Base-by-base conservation (phyloP, 2,113 vertebrate species). In the Oophaga pumilio region DNA sequence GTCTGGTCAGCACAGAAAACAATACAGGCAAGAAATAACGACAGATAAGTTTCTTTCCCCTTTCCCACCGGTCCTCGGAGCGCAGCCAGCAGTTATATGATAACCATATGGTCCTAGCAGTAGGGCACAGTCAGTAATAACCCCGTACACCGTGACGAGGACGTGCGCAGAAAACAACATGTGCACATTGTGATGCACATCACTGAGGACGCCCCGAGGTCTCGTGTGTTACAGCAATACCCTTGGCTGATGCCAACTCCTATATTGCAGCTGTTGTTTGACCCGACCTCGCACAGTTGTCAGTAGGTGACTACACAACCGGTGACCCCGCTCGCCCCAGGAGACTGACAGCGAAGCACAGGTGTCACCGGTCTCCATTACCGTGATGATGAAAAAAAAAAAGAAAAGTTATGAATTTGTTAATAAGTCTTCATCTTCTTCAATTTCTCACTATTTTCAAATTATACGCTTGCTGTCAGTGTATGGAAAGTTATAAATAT, bases 251-350 rank as follows among this genome's bases (percentile, higher is more conserved):
- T 80, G 50, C 24, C n/a, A 2, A 0, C 79, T 76, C 33, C 33
- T 11, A 22, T 12, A 52, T 52, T 20, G 60, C 86, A 88, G 86
- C 86, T 88, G 86, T 88, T 83, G 69, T 78, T 49, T 86, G 62
- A 59, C 66, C 33, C 77, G 68, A 76, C 68, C 86, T 49, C 71
- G 22, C 43, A 12, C 60, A 6, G n/a, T 18, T 74, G 73, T 85
- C 71, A 85, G 56, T 28, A 76, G 83, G 84, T 76, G 84, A 85
- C 84, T 28, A 50, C 71, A 49, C 43, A 78, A 60, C 69, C 28
- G 22, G 33, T 76, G 66, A 85, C 56, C 57, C 57, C 26, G 57
- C 83, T 7, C 52, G 33, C 52, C 24, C 28, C 20, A 11, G 60
- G 68, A 57, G 26, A 85, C 22, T 43, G 64, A 79, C 26, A 81